These are phyloP conservation scores for Drosophila parabipectinata DNA, from an alignment of 1,140 invertebrate species.

Conservation along the genomic window DNA sequence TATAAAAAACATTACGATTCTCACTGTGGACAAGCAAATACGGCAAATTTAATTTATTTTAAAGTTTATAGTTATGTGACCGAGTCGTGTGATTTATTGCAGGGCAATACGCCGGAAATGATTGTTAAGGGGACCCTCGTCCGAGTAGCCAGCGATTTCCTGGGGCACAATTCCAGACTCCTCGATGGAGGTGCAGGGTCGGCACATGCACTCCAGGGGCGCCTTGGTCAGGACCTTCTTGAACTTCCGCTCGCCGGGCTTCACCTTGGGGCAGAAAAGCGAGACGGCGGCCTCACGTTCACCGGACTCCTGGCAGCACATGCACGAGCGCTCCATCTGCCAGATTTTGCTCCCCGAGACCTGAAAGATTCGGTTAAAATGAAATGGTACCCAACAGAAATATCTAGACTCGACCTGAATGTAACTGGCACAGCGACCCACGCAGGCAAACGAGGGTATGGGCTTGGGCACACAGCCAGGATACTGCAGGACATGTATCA, in stretches of 20 bases:
- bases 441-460: constrained; percentile 96
- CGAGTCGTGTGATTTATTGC: constrained; percentile 64
- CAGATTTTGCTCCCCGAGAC: constrained; percentile 98
- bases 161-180: constrained; percentile 94
- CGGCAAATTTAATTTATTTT: constrained; percentile 57
- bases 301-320: constrained; percentile 97
- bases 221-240: constrained; percentile 95
- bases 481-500: constrained; percentile 96
- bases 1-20: constrained; percentile 6
- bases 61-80: constrained; percentile 18
- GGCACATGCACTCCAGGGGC: constrained; percentile 96
- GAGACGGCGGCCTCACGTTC: constrained; percentile 95
- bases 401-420: constrained; percentile 89
- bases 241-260: constrained; percentile 92
- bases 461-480: constrained; percentile 96
- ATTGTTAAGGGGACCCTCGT: constrained; percentile 90
- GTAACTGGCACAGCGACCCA: constrained; percentile 95
- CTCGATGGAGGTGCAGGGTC: constrained; percentile 94
- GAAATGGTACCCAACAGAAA: neutral
- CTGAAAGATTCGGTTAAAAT: constrained; percentile 84
- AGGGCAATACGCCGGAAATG: constrained; percentile 88
- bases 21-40: constrained; percentile 36
- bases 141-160: constrained; percentile 94
- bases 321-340: constrained; percentile 97
- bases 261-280: constrained; percentile 94